These are phyloP conservation scores for Isaurus tuberculatus DNA, from an alignment of 92 coral and sea anemone species.

Conservation along the genomic window DNA sequence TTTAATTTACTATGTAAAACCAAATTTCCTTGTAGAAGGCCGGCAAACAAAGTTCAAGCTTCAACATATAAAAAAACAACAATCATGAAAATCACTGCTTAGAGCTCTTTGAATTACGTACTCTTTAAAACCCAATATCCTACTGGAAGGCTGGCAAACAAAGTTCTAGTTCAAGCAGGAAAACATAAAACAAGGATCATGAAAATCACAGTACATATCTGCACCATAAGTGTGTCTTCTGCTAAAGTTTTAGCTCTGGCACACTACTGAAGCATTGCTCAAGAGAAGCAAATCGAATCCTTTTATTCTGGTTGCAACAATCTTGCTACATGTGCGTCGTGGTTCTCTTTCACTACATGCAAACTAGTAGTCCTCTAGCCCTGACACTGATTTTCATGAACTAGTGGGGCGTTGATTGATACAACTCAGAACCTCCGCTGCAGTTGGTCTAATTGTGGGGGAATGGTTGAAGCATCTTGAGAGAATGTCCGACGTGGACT, in stretches of 20 bases:
- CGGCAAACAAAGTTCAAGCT: constrained; percentile 10
- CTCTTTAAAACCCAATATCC: constrained; percentile 14
- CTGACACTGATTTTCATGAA: constrained; percentile 39
- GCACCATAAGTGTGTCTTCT: constrained; percentile 21
- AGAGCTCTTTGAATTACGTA: constrained; percentile 10
- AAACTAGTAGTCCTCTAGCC: constrained; percentile 36
- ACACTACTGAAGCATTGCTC: constrained; percentile 22
- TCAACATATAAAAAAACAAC: constrained; percentile 3
- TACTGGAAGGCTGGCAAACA: constrained; percentile 31
- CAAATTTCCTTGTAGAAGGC: constrained; percentile 1
- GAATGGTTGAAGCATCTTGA: constrained; percentile 18
- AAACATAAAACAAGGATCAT: constrained; percentile 6
- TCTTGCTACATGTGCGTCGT: constrained; percentile 32
- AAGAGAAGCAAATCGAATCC: constrained; percentile 37
- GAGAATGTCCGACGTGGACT: constrained; percentile 13
- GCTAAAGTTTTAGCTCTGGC: constrained; percentile 37
- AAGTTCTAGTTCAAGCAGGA: constrained; percentile 24
- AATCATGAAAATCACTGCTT: constrained; percentile 6
- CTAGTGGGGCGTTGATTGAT: constrained; percentile 26
- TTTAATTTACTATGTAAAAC: constrained; percentile 17
- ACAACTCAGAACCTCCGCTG: constrained; percentile 28
- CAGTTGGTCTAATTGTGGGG: constrained; percentile 11
- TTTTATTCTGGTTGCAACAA: constrained; percentile 26
- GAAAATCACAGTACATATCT: constrained; percentile 29
- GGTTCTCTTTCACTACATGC: constrained; percentile 35